phyloP scores from a whole-genome alignment of 2,888 invertebrate species.

The Tinea trinotella region DNA sequence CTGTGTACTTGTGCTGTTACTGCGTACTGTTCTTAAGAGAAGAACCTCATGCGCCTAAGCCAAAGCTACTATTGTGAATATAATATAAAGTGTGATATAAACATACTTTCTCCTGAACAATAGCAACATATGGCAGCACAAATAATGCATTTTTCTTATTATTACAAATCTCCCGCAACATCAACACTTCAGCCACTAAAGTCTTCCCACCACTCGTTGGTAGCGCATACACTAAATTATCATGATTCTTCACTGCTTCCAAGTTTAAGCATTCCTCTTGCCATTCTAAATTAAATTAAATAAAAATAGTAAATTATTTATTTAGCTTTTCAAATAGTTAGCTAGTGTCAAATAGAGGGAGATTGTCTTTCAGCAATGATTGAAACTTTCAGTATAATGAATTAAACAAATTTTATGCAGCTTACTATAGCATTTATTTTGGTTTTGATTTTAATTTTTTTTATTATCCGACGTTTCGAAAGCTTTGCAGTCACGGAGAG shows the following conservation, averaged over 20 bases:
- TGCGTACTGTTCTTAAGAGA: too few relatives aligned
- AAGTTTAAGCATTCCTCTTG: constrained; percentile 92
- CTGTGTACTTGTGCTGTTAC: too few relatives aligned
- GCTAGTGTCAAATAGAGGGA: too few relatives aligned
- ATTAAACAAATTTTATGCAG: too few relatives aligned
- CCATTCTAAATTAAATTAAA: constrained; percentile 93
- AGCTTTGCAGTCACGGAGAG: too few relatives aligned
- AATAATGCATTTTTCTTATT: constrained; percentile 88
- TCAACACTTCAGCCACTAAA: constrained; percentile 94
- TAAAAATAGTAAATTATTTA: too few relatives aligned
- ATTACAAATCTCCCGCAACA: constrained; percentile 87
- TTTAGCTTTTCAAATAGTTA: too few relatives aligned
- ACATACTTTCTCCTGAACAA: constrained; percentile 95
- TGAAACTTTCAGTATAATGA: too few relatives aligned
- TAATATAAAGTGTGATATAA: neutral
- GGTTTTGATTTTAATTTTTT: too few relatives aligned
- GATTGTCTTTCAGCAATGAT: too few relatives aligned
- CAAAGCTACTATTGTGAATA: neutral
- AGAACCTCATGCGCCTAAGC: constrained; percentile 9
- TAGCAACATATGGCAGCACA: constrained; percentile 94
- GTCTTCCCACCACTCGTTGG: constrained; percentile 99
- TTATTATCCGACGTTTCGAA: too few relatives aligned
- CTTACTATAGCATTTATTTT: too few relatives aligned
- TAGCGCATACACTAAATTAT: constrained; percentile 91
- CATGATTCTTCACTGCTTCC: constrained; percentile 77